Percentiles rank a stretch among this genome's conserved stretches.
Conservation (phyloP, 1,140 invertebrate genomes). For the Parasteatoda tepidariorum region DNA sequence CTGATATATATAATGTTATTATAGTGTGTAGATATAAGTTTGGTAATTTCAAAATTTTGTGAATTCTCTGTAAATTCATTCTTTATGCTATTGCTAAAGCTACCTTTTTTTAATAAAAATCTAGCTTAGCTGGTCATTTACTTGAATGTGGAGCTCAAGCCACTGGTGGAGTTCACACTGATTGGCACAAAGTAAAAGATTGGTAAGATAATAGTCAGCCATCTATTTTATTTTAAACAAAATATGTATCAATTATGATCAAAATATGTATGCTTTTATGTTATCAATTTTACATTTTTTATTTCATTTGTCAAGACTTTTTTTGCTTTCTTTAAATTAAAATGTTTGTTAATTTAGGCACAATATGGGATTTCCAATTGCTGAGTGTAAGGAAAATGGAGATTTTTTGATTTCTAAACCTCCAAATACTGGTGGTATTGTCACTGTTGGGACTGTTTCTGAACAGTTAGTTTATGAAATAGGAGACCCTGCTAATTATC, state of each 20-base stretch:
- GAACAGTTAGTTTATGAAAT: constrained; percentile 74
- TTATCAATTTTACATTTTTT: background rate
- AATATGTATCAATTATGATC: too few species aligned
- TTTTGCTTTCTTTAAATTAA: background rate
- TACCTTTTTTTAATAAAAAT: too few species aligned
- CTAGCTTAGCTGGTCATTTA: constrained; percentile 73
- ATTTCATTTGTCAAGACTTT: background rate
- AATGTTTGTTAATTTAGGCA: constrained; percentile 61
- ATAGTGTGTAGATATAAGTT: too few species aligned
- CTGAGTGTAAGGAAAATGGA: constrained; percentile 69
- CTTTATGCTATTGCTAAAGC: too few species aligned
- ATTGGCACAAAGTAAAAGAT: constrained; percentile 71
- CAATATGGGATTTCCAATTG: constrained; percentile 72
- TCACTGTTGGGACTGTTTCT: constrained; percentile 69
- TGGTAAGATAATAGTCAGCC: constrained; percentile 66
- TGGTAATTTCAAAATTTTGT: too few species aligned
- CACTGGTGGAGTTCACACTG: constrained; percentile 73
- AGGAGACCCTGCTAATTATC: constrained; percentile 70
- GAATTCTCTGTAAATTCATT: too few species aligned
- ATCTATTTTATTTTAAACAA: too few species aligned
- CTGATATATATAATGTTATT: too few species aligned
- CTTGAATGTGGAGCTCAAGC: constrained; percentile 73
- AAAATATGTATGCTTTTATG: too few species aligned
- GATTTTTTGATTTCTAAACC: constrained; percentile 71
- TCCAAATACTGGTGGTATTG: constrained; percentile 70